These are phyloP conservation scores for Mycalesis mineus DNA, from an alignment of 2,888 invertebrate genomes.

Conservation along the genomic window DNA sequence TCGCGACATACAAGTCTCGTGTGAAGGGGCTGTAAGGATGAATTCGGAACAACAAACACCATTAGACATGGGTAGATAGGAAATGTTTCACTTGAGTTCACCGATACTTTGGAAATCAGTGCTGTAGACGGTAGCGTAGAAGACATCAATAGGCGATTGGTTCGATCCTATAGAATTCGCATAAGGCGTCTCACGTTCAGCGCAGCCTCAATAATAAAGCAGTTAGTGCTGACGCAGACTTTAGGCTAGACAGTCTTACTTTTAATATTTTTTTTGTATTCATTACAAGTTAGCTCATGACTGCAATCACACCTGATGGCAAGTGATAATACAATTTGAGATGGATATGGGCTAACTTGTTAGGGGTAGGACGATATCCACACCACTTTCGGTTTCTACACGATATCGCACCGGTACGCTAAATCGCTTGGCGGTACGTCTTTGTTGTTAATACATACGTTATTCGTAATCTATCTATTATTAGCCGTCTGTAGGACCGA, in stretches of 20 bases:
- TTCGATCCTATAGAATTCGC: slow-evolving; percentile 13
- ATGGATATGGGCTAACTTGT: too few relatives aligned
- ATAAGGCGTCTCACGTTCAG: slow-evolving; percentile 17
- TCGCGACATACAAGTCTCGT: background rate
- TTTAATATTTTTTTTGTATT: background rate
- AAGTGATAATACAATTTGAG: too few relatives aligned
- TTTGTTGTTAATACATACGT: too few relatives aligned
- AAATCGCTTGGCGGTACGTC: too few relatives aligned
- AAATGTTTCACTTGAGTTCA: background rate
- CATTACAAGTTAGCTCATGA: too few relatives aligned
- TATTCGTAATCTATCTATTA: too few relatives aligned
- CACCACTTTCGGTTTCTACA: too few relatives aligned
- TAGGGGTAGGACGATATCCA: too few relatives aligned
- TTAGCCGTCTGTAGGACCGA: too few relatives aligned
- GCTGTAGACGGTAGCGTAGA: slow-evolving; percentile 10
- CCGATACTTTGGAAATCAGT: slow-evolving; percentile 1
- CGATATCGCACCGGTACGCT: too few relatives aligned
- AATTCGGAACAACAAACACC: background rate
- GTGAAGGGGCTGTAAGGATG: background rate
- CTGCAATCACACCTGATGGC: too few relatives aligned
- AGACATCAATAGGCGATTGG: slow-evolving; percentile 12
- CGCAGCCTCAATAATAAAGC: slow-evolving; percentile 26
- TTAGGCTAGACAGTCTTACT: slow-evolving; percentile 14
- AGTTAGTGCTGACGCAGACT: slow-evolving; percentile 19
- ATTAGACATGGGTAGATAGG: background rate